phyloP scores from a whole-genome alignment of 2,113 vertebrate genomes.

The Sakesphorus luctuosus region DNA sequence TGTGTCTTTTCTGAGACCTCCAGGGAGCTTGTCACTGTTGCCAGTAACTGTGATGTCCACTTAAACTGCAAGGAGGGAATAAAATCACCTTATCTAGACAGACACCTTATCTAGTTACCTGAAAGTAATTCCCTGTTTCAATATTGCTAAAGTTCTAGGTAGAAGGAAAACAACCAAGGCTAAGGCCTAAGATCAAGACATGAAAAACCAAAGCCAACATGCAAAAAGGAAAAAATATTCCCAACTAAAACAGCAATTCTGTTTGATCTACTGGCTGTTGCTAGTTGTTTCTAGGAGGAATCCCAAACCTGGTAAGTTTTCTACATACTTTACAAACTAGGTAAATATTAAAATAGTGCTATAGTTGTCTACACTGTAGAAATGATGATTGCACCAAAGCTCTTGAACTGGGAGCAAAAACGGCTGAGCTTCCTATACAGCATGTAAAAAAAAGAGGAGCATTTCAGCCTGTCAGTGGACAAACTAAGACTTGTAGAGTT shows the following conservation, averaged over 20 bases:
- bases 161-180: not conserved
- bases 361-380: not conserved
- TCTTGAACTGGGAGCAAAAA: not conserved
- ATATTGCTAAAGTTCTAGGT: not conserved
- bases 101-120: not conserved
- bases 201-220: not conserved
- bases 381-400: not conserved
- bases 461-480: not conserved
- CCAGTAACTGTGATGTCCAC: not conserved
- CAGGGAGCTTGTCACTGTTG: not conserved
- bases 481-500: not conserved
- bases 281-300: not conserved
- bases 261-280: not conserved
- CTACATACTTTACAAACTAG: not conserved
- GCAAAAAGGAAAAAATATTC: not conserved
- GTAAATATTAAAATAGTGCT: not conserved
- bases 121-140: not conserved
- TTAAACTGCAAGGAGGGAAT: not conserved
- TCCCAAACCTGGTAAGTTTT: not conserved
- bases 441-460: not conserved
- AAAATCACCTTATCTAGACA: not conserved
- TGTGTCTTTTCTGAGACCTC: not conserved
- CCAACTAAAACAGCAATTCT: not conserved
- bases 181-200: not conserved
- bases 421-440: not conserved